A percentile compares a stretch with the other conserved stretches of the same genome.
Evolutionary conservation across 2,888 invertebrate genomes (phyloP).

Genomic region (Clunio marinus): DNA sequence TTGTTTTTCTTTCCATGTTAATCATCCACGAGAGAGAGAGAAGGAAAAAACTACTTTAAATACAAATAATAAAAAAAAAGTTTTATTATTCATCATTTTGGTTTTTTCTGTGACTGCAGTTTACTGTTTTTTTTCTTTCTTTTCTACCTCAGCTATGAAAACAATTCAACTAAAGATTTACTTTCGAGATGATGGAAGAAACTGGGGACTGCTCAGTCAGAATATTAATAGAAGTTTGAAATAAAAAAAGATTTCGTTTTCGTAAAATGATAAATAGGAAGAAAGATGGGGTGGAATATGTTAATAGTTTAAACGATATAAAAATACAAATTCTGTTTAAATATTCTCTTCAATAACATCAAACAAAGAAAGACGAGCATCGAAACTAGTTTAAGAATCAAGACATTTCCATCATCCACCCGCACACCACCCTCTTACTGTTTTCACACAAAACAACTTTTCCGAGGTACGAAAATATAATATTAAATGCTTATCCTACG

Average conservation of each 20-base stretch:
- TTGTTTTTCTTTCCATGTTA: not conserved
- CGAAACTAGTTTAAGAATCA: no score
- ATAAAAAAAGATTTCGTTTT: not conserved
- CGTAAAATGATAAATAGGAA: no score
- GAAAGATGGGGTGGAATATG: not conserved
- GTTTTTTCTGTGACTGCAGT: not conserved
- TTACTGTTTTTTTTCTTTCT: not conserved
- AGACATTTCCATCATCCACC: not conserved
- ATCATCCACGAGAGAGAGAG: not conserved
- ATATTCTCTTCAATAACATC: no score
- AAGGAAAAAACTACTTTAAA: not conserved
- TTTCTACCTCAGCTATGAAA: not conserved
- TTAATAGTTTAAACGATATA: conserved; percentile 1
- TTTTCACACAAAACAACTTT: not conserved
- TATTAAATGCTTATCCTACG: conserved; percentile 31
- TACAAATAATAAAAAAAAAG: not conserved
- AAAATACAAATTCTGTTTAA: no score
- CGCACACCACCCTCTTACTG: not conserved
- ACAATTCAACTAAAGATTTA: not conserved
- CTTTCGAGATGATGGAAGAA: not conserved
- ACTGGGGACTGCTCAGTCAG: not conserved
- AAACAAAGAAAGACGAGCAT: no score
- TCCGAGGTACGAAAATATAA: conserved; percentile 8
- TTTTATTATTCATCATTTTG: conserved; percentile 8
- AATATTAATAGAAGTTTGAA: not conserved